phyloP scores from a whole-genome alignment of 2,888 invertebrate genomes.

The Yponomeuta cagnagella region DNA sequence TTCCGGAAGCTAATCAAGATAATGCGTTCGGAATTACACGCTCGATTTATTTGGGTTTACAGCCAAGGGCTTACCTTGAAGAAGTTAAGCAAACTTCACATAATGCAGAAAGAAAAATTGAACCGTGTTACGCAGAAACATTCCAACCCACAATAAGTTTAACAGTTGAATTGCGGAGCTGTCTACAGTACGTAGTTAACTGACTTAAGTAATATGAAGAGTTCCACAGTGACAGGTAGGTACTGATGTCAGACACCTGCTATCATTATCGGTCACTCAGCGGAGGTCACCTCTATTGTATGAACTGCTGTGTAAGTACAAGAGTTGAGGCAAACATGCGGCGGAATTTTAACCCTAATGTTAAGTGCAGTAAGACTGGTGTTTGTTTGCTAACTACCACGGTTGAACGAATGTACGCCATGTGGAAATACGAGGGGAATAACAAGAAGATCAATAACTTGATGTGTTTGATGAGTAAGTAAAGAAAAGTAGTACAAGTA shows the following conservation, averaged over 20 bases:
- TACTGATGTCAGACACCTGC: conserved; percentile 7
- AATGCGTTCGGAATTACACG: too few species aligned
- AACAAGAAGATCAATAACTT: background rate
- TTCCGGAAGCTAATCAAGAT: too few species aligned
- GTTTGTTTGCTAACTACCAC: background rate
- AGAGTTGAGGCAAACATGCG: background rate
- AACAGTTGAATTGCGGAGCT: too few species aligned
- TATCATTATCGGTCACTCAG: conserved; percentile 32
- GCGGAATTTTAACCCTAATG: background rate
- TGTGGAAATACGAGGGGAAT: background rate
- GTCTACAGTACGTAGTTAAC: too few species aligned
- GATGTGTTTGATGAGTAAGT: background rate
- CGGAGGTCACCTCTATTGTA: conserved; percentile 30
- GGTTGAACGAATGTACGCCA: background rate
- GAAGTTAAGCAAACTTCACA: too few species aligned
- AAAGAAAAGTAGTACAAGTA: background rate
- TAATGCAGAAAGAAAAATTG: too few species aligned
- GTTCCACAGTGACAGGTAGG: too few species aligned
- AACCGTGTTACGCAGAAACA: too few species aligned
- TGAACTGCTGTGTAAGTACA: background rate
- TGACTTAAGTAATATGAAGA: too few species aligned
- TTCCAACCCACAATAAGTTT: too few species aligned
- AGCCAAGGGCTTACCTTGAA: too few species aligned
- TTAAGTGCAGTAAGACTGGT: background rate
- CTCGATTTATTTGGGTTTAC: too few species aligned